Conservation (phyloP, 2,113 vertebrate species). For the Osmerus eperlanus region DNA sequence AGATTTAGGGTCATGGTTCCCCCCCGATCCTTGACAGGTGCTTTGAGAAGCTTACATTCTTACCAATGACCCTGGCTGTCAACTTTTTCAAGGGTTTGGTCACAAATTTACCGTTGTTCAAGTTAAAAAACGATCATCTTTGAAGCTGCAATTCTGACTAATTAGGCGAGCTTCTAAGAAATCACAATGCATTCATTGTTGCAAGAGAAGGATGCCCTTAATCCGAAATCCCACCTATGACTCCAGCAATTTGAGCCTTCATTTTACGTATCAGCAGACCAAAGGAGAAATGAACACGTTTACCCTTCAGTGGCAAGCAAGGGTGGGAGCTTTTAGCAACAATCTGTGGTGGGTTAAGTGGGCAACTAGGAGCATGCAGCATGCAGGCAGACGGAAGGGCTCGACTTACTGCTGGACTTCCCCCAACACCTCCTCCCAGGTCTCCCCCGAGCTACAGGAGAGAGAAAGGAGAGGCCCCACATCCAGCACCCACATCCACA, state of each 20-base stretch:
- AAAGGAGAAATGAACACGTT: neutral
- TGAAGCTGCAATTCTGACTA: neutral
- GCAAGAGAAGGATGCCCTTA: neutral
- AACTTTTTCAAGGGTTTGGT: neutral
- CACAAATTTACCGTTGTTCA: neutral
- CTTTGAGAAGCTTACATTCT: too few species aligned
- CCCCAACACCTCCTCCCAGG: conserved; percentile 98
- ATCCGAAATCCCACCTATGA: neutral
- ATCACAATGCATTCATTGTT: neutral
- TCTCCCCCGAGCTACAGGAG: conserved; percentile 97
- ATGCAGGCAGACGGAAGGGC: conserved; percentile 61
- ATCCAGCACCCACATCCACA: conserved; percentile 54
- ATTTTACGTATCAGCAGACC: neutral
- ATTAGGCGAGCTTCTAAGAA: neutral
- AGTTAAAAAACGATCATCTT: neutral
- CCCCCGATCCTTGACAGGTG: too few species aligned
- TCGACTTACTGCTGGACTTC: conserved; percentile 98
- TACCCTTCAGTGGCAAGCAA: neutral
- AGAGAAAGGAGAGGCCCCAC: conserved; percentile 57
- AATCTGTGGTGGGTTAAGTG: conserved; percentile 7
- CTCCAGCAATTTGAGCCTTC: neutral
- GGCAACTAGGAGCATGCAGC: conserved; percentile 37
- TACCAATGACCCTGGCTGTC: neutral
- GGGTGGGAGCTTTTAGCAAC: conserved; percentile 2
- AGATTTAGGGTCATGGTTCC: neutral